Conservation (phyloP, 2,888 invertebrate species). For the Acronicta aceris region DNA sequence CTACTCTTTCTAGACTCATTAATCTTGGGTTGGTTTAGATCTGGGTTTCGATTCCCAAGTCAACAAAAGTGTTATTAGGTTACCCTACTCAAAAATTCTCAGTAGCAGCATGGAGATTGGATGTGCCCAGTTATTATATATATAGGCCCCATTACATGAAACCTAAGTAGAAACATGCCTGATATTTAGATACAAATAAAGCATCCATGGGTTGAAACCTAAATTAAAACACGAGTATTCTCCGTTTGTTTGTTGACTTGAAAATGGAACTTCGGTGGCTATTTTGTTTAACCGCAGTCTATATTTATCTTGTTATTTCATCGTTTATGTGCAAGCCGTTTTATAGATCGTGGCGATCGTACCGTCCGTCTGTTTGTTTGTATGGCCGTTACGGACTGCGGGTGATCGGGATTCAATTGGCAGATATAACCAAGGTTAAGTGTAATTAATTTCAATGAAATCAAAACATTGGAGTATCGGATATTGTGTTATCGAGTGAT, state of each 20-base stretch:
- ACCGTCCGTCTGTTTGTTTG: slow-evolving; percentile 52
- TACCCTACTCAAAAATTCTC: too few relatives aligned
- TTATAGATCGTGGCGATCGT: slow-evolving; percentile 46
- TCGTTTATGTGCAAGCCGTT: slow-evolving; percentile 48
- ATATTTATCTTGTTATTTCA: slow-evolving; percentile 47
- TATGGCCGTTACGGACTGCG: slow-evolving; percentile 39
- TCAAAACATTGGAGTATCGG: slow-evolving; percentile 8
- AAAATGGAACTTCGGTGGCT: slow-evolving; percentile 7
- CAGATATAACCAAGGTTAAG: slow-evolving; percentile 52
- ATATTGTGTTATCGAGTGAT: neutral
- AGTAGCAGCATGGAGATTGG: too few relatives aligned
- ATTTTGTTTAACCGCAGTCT: slow-evolving; percentile 16
- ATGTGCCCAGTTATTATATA: too few relatives aligned
- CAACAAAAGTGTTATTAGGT: too few relatives aligned
- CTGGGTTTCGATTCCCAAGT: too few relatives aligned
- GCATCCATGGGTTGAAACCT: too few relatives aligned
- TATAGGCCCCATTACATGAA: too few relatives aligned
- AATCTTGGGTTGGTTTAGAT: too few relatives aligned
- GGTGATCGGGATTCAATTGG: slow-evolving; percentile 42
- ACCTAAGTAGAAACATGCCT: too few relatives aligned
- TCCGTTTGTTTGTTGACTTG: neutral
- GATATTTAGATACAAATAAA: too few relatives aligned
- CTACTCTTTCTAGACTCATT: neutral
- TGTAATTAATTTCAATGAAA: slow-evolving; percentile 39
- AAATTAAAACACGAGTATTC: neutral